These are phyloP conservation scores for Sinella curviseta DNA, from an alignment of 1,140 invertebrate species.

Conservation along the genomic window DNA sequence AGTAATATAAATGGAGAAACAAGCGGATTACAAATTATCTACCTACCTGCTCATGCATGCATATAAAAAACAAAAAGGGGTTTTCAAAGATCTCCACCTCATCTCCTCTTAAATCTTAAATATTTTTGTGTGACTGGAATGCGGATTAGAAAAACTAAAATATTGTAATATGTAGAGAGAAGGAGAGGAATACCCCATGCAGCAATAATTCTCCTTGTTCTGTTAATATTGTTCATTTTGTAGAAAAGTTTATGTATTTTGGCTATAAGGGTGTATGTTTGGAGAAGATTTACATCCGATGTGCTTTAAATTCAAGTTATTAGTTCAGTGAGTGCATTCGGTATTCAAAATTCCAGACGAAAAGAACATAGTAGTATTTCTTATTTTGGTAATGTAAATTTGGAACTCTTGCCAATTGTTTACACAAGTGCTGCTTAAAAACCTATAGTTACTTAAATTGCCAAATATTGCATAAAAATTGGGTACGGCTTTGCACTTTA, in stretches of 20 bases:
- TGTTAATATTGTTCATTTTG: neutral
- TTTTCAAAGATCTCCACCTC: too few species aligned
- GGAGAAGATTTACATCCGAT: neutral
- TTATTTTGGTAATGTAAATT: too few species aligned
- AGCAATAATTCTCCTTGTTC: neutral
- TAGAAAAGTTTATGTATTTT: neutral
- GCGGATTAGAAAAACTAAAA: neutral
- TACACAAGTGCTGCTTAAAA: too few species aligned
- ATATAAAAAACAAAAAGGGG: neutral
- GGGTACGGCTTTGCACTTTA: too few species aligned
- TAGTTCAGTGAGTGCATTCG: too few species aligned
- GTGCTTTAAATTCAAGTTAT: neutral
- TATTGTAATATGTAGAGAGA: neutral
- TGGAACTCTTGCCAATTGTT: too few species aligned
- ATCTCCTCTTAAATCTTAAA: neutral
- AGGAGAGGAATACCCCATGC: neutral
- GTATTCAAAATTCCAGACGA: too few species aligned
- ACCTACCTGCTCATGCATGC: too few species aligned
- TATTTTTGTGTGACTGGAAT: constrained; percentile 6
- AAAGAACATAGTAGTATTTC: too few species aligned
- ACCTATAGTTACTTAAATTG: too few species aligned
- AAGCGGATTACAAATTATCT: neutral
- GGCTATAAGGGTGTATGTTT: neutral
- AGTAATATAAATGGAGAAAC: neutral
- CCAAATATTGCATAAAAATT: too few species aligned